Base-by-base conservation (phyloP, 2,888 invertebrate genomes). In the Protophormia terraenovae region DNA sequence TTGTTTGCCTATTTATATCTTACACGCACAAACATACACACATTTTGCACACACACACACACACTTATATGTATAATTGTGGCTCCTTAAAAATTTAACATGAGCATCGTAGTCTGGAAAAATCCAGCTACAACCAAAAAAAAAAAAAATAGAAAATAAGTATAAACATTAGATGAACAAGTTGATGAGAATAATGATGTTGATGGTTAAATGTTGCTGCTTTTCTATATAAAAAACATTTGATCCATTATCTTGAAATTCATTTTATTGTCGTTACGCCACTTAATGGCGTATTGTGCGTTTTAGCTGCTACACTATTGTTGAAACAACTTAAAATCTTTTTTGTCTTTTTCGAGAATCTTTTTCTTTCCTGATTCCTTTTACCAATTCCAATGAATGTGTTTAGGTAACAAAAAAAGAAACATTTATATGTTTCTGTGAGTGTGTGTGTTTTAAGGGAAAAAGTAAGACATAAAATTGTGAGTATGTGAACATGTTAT, bases 201-300 rank as follows among this genome's bases (percentile, higher is more conserved):
- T 58, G 24, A 47, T 62, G 60, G 35, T 16, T 27, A 38, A 75
- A 16, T 27, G 24, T 38, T 50, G 10, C 12, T 41, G 50, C 7
- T 66, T 38, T 27, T 66, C 29, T 64, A 27, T 29, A 80, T n/a
- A n/a, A n/a, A n/a, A n/a, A n/a, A 86, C 88, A 89, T 89, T 89
- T 89, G 88, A 89, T 89, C 89, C 90, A 90, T 89, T 90, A 90
- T 89, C 79, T 79, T 27, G 7, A 32, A 47, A 47, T 32, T 32
- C 27, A 29, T 66, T 73, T 73, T 67, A 73, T 80, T 80, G 47
- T 67, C 66, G 27, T 80, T 80, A 80, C 58, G 58, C 66, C 66
- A 73, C 80, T 73, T 66, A 73, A 80, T 73, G 71, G 53, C 53
- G 19, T 69, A 64, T 71, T 72, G 50, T 64, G 62, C 41, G 71